Evolutionary conservation across 2,113 vertebrate genomes (phyloP).

Genomic region (Chaetodon auriga): DNA sequence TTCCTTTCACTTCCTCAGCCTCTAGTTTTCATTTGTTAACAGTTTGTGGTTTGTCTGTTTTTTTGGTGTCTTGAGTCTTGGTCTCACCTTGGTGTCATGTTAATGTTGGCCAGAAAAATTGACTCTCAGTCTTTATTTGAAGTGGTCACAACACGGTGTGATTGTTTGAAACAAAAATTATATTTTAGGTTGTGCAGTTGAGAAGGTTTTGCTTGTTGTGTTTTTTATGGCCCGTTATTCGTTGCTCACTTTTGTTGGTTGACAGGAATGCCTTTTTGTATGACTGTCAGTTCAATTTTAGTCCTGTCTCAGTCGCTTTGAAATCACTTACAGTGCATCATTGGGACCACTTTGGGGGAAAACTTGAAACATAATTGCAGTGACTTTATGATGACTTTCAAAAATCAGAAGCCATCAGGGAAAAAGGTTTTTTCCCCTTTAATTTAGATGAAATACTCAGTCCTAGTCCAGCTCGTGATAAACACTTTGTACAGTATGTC

Average conservation of each 20-base stretch:
- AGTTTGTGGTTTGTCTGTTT: slow-evolving; percentile 1
- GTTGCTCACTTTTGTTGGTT: neutral
- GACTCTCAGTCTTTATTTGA: slow-evolving; percentile 11
- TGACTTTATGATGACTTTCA: slow-evolving; percentile 28
- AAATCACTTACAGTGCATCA: neutral
- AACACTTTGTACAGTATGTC: slow-evolving; percentile 19
- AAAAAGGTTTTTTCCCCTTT: neutral
- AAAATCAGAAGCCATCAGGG: slow-evolving; percentile 11
- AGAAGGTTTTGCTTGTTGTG: neutral
- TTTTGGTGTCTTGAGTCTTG: neutral
- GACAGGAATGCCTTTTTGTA: neutral
- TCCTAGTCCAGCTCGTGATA: neutral
- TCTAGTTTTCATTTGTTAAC: slow-evolving; percentile 29
- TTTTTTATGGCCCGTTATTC: neutral
- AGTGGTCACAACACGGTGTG: slow-evolving; percentile 5
- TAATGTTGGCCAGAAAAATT: neutral
- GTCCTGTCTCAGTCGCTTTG: neutral
- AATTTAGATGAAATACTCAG: slow-evolving; percentile 27
- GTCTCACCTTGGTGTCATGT: slow-evolving; percentile 19
- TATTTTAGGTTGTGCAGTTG: neutral
- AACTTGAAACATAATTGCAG: slow-evolving; percentile 45
- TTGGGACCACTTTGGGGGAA: slow-evolving; percentile 64
- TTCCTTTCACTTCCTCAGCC: slow-evolving; percentile 11
- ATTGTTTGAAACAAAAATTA: slow-evolving; percentile 13
- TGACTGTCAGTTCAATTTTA: neutral